Evolutionary conservation across 2,797 vertebrate species (phyloP).

Genomic region (Xerus rutilus): DNA sequence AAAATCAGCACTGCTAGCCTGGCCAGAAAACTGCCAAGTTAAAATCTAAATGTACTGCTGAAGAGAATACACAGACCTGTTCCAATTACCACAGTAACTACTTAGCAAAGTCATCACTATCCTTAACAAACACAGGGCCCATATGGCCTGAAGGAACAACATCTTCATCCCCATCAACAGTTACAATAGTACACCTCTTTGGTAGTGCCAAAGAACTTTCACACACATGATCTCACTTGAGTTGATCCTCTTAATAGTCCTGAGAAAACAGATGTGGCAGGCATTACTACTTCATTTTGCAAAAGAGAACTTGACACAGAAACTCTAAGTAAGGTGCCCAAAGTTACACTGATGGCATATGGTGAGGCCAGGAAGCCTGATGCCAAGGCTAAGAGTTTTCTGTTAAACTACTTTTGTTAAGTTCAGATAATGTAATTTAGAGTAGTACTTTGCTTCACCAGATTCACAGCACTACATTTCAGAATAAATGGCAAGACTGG

Average conservation of each 20-base stretch:
- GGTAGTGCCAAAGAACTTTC: not conserved
- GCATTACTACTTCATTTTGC: not conserved
- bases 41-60: not conserved
- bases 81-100: conserved; percentile 26
- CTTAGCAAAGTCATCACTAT: not conserved
- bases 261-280: conserved; percentile 40
- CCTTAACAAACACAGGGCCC: not conserved
- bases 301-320: not conserved
- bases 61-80: conserved; percentile 14
- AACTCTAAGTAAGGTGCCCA: not conserved
- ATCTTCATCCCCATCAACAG: not conserved
- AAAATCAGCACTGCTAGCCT: not conserved
- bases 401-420: not conserved
- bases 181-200: not conserved
- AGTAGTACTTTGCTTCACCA: not conserved
- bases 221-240: conserved; percentile 24
- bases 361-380: not conserved
- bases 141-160: not conserved
- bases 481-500: not conserved
- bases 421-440: not conserved
- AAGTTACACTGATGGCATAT: not conserved
- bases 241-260: not conserved
- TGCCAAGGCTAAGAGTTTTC: not conserved
- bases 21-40: conserved; percentile 58
- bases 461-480: not conserved